Evolutionary conservation across 2,888 invertebrate species (phyloP).

Genomic region (Crematogaster levior): DNA sequence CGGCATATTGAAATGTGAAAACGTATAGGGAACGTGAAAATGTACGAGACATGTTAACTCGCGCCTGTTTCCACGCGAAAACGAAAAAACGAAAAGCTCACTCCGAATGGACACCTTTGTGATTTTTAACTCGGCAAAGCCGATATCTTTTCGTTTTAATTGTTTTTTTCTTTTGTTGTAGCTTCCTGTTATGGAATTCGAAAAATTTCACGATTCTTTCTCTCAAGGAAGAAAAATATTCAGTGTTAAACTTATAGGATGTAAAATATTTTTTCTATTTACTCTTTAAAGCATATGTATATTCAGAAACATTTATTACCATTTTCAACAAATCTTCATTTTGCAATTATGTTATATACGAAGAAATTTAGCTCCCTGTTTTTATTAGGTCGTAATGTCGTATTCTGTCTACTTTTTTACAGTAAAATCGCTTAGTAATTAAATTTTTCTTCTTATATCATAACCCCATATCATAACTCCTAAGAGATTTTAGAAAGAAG

Average conservation of each 20-base stretch:
- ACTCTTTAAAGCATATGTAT: not conserved
- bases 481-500: not conserved
- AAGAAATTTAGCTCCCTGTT: not conserved
- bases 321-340: not conserved
- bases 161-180: not conserved
- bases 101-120: conserved; percentile 10
- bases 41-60: not conserved
- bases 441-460: not conserved
- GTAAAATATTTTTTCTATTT: not conserved
- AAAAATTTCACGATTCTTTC: not conserved
- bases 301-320: not conserved
- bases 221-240: not conserved
- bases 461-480: not conserved
- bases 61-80: not conserved
- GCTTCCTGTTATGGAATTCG: conserved; percentile 1
- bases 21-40: not conserved
- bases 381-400: not conserved
- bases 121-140: conserved; percentile 15
- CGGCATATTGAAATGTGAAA: conserved; percentile 28
- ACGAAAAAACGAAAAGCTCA: not conserved
- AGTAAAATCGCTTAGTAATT: conserved; percentile 11
- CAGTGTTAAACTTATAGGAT: not conserved
- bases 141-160: conserved; percentile 11
- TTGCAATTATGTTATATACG: not conserved
- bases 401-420: not conserved